Base-by-base conservation (phyloP, 2,888 invertebrate genomes). In the Ganaspis brasiliensis region DNA sequence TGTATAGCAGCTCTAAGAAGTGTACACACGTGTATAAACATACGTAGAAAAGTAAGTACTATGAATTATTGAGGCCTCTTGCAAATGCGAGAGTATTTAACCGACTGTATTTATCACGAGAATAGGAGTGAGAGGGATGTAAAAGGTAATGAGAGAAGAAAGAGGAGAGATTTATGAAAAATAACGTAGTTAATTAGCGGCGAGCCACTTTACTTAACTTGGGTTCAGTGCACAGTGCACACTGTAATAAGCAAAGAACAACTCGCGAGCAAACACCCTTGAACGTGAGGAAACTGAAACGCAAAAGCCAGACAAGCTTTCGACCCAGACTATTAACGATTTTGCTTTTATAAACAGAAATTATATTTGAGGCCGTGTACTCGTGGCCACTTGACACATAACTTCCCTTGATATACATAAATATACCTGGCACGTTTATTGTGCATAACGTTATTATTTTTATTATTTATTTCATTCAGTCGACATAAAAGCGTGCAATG, bases 181-280 rank as follows among this genome's bases (percentile, higher is more conserved):
- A 89, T 88, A 89, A 89, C 88, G 89, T 88, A 88, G 88, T 88
- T 89, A 89, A 89, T 89, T 89, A 89, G 89, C 88, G 87, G 85
- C 87, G 83, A 82, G 85, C 87, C 87, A 87, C 89, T 89, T 88
- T 85, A 85, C 82, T 79, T 75, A 82, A 83, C 84, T 86, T 83
- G 84, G 81, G 85, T 83, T 82, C 80, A 85, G 83, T 82, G 84
- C 86, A 87, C 86, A 82, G 84, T 82, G 81, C 82, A 86, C 86
- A 89, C 86, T 88, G 87, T 89, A 88, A 89, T 88, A 88, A 89
- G 88, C 87, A 86, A 87, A 87, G 87, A 88, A 87, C 87, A 87
- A 87, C 86, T 86, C 85, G 82, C 83, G 83, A 83, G 82, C 82
- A 82, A 76, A 76, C 72, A 85, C 86, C 84, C 86, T 87, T 83